These are phyloP conservation scores for Cyprinus carpio DNA, from an alignment of 2,113 vertebrate genomes.

Conservation along the genomic window DNA sequence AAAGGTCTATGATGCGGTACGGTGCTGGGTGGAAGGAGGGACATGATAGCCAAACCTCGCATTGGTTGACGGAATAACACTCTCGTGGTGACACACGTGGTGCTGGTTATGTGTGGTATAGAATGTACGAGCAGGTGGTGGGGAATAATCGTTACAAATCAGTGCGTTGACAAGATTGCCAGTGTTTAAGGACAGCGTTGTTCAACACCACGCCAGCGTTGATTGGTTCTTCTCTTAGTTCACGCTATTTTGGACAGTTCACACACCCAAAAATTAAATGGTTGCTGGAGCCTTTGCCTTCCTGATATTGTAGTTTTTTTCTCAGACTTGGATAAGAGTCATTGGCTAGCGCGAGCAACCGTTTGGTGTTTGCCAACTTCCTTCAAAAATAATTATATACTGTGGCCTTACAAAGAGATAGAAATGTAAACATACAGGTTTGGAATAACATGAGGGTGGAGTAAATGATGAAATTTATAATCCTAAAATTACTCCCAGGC, in stretches of 20 bases:
- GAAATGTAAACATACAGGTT: neutral
- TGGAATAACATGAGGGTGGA: neutral
- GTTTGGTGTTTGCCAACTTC: neutral
- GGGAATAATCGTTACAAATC: neutral
- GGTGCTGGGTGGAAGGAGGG: too few species aligned
- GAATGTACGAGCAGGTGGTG: too few species aligned
- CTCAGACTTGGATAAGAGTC: neutral
- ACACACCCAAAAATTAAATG: neutral
- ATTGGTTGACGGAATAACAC: too few species aligned
- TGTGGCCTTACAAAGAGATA: neutral
- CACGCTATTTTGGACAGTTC: neutral
- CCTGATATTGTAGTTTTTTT: neutral
- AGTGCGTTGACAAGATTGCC: neutral
- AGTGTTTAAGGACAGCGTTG: neutral
- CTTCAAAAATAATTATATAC: neutral
- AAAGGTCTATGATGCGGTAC: too few species aligned
- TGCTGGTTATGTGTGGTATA: too few species aligned
- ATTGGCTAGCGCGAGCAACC: neutral
- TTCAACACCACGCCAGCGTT: conserved; percentile 49
- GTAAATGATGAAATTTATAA: neutral
- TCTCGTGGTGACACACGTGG: too few species aligned
- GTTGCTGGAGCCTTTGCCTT: neutral
- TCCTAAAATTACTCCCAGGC: neutral
- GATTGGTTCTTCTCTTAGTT: neutral
- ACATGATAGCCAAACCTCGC: too few species aligned